Evolutionary conservation across 37 sponge, comb jelly and placozoan genomes (phyloP).

Genomic region (Chondrosia reniformis): DNA sequence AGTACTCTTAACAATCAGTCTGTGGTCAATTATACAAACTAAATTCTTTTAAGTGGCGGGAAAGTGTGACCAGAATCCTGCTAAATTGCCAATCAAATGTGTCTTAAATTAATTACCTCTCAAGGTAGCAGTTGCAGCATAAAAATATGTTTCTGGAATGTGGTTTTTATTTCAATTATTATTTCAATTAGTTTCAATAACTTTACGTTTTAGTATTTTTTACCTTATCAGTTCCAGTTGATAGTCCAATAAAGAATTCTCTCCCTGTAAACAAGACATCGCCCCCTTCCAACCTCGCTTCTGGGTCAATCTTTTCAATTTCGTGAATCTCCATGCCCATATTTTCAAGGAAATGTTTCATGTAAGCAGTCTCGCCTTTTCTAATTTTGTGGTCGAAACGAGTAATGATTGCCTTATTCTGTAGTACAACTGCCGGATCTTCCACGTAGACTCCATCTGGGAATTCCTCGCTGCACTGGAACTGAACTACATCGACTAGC

Average conservation of each 20-base stretch:
- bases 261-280: slow-evolving; percentile 80
- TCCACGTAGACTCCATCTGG: slow-evolving; percentile 77
- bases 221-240: slow-evolving; percentile 58
- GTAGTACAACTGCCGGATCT: slow-evolving; percentile 55
- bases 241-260: slow-evolving; percentile 71
- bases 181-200: no score
- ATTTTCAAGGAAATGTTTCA: slow-evolving; percentile 31
- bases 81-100: no score
- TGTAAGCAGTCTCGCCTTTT: slow-evolving; percentile 28
- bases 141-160: no score
- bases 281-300: slow-evolving; percentile 69
- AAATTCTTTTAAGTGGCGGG: no score
- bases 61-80: no score
- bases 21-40: no score
- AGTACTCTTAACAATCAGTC: no score
- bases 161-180: no score
- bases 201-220: no score
- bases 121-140: no score
- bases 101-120: no score
- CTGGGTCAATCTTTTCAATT: background rate
- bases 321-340: slow-evolving; percentile 46
- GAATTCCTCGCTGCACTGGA: slow-evolving; percentile 41
- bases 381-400: slow-evolving; percentile 30
- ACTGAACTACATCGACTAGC: slow-evolving; percentile 31
- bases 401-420: slow-evolving; percentile 42